These are phyloP conservation scores for Ataeniobius toweri DNA, from an alignment of 2,797 vertebrate genomes.

Conservation along the genomic window DNA sequence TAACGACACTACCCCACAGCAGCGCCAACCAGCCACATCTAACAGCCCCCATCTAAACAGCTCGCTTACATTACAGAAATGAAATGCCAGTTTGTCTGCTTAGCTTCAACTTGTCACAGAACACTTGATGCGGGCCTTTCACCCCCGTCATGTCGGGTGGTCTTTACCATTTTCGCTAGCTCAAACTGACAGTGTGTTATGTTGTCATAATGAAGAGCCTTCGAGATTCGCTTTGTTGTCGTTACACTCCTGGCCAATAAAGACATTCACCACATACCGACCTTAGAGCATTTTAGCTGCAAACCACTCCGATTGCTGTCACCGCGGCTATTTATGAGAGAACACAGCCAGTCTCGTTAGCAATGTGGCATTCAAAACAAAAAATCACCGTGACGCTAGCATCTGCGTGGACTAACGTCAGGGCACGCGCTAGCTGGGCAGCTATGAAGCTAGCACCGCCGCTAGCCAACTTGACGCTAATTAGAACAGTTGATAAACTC, in stretches of 20 bases:
- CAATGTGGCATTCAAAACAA: slow-evolving; percentile 46
- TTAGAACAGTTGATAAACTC: slow-evolving; percentile 65
- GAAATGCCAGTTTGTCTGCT: slow-evolving; percentile 17
- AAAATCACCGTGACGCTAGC: slow-evolving; percentile 61
- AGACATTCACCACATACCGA: slow-evolving; percentile 21
- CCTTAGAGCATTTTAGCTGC: slow-evolving; percentile 10
- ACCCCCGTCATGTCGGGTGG: slow-evolving; percentile 16
- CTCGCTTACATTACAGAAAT: neutral
- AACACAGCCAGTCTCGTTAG: slow-evolving; percentile 21
- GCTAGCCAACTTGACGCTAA: slow-evolving; percentile 58
- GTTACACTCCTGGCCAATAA: slow-evolving; percentile 11
- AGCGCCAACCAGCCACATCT: slow-evolving; percentile 9
- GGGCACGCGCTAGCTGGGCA: slow-evolving; percentile 51
- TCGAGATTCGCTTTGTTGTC: slow-evolving; percentile 23
- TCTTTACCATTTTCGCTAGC: slow-evolving; percentile 62
- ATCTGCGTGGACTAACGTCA: slow-evolving; percentile 65
- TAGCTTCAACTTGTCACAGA: slow-evolving; percentile 30
- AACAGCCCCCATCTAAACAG: neutral
- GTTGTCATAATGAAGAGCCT: slow-evolving; percentile 25
- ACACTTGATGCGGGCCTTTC: slow-evolving; percentile 49
- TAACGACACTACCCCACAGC: slow-evolving; percentile 23
- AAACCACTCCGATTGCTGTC: neutral
- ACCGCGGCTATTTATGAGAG: neutral
- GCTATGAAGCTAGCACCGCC: slow-evolving; percentile 63
- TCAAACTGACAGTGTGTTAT: slow-evolving; percentile 26